These are phyloP conservation scores for Aythya baeri DNA, from an alignment of 2,113 vertebrate species.

Conservation along the genomic window DNA sequence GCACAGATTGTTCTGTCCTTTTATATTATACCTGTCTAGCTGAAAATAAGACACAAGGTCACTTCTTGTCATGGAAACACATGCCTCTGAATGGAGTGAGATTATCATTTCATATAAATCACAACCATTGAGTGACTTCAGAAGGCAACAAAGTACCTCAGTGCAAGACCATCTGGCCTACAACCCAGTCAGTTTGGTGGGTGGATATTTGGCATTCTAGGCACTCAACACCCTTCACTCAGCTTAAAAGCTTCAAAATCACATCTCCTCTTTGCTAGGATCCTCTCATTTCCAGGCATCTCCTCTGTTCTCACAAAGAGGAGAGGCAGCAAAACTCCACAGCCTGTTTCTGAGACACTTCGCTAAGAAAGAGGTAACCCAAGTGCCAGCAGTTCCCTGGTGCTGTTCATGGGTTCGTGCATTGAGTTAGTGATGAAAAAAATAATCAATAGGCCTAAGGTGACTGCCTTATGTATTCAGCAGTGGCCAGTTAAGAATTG, in stretches of 20 bases:
- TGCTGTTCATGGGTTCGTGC: not conserved
- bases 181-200: not conserved
- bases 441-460: rapidly evolving
- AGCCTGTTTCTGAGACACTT: not conserved
- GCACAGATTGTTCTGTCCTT: not conserved
- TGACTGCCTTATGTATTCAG: not conserved
- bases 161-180: not conserved
- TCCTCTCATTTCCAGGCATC: not conserved
- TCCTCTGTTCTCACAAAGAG: not conserved
- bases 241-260: not conserved
- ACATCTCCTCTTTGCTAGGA: rapidly evolving
- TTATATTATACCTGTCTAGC: not conserved
- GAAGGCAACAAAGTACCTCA: not conserved
- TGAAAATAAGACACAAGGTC: not conserved
- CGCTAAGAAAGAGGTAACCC: not conserved
- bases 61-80: not conserved
- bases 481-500: not conserved
- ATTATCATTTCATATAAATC: not conserved
- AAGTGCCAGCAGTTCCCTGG: not conserved
- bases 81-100: not conserved
- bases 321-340: not conserved
- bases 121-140: not conserved
- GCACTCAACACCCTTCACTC: not conserved
- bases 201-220: not conserved
- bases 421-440: not conserved